Percentiles rank a stretch among this genome's conserved stretches.
Evolutionary conservation across 2,888 invertebrate species (phyloP).

Genomic region (Noctuana brunneofusca): DNA sequence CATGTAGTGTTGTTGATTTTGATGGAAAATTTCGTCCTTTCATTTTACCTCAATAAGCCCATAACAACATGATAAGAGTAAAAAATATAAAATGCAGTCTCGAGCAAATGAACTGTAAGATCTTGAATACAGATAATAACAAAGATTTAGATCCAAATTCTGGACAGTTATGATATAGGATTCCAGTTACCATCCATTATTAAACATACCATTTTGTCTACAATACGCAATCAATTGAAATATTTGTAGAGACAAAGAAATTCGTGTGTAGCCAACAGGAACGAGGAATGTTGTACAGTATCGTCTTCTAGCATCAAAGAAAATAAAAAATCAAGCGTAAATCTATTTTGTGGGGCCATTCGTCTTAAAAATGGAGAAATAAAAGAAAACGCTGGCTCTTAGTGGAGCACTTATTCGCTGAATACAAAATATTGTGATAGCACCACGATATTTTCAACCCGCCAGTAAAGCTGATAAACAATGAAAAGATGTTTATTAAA

Average conservation of each 20-base stretch:
- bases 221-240: constrained; percentile 6
- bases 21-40: not conserved
- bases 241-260: constrained; percentile 22
- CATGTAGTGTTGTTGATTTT: constrained; percentile 21
- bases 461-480: constrained; percentile 26
- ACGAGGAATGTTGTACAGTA: constrained; percentile 8
- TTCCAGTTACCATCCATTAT: not conserved
- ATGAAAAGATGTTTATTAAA: constrained; percentile 12
- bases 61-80: too few species aligned
- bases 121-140: not conserved
- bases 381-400: constrained; percentile 14
- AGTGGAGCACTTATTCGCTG: constrained; percentile 27
- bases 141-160: too few species aligned
- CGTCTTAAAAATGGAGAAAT: constrained; percentile 25
- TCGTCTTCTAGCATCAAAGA: constrained; percentile 6
- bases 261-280: constrained; percentile 13
- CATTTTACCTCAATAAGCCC: too few species aligned
- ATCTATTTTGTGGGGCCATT: constrained; percentile 28
- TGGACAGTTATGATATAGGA: too few species aligned
- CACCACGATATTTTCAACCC: constrained; percentile 9
- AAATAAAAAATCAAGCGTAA: constrained; percentile 22
- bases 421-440: constrained; percentile 30
- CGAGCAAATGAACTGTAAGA: too few species aligned
- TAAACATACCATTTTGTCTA: not conserved
- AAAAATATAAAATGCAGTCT: too few species aligned